These are phyloP conservation scores for Boleophthalmus pectinirostris DNA, from an alignment of 2,113 vertebrate species.

Conservation along the genomic window DNA sequence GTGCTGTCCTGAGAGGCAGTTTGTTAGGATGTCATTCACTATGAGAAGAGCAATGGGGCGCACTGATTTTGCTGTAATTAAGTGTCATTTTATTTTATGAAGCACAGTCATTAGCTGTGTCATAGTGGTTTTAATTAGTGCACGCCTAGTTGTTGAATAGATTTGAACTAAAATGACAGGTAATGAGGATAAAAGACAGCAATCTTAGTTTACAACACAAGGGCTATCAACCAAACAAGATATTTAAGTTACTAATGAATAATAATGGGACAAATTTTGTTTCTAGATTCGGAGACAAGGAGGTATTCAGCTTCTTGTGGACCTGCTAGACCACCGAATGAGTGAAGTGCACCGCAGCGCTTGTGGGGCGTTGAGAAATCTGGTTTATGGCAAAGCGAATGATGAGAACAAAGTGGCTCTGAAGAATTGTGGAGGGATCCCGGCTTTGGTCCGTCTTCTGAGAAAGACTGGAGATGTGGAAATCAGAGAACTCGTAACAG, in stretches of 20 bases:
- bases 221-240: neutral
- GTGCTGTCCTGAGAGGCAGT: neutral
- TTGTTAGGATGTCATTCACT: conserved; percentile 2
- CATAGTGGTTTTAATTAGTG: conserved; percentile 46
- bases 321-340: conserved; percentile 97
- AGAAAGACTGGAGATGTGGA: conserved; percentile 95
- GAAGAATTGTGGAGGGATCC: conserved; percentile 97
- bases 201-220: neutral
- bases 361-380: conserved; percentile 94
- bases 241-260: neutral
- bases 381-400: conserved; percentile 97
- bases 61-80: conserved; percentile 39
- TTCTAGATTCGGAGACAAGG: conserved; percentile 94
- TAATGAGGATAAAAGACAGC: conserved; percentile 10
- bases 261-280: neutral
- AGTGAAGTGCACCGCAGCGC: conserved; percentile 97
- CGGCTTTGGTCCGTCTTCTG: conserved; percentile 92
- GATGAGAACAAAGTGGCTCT: conserved; percentile 98
- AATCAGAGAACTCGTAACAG: conserved; percentile 98
- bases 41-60: neutral
- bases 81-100: conserved; percentile 44
- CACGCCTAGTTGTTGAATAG: conserved; percentile 42
- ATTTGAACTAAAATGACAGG: conserved; percentile 31
- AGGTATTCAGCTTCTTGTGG: conserved; percentile 94
- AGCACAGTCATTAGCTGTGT: conserved; percentile 46